phyloP scores from a whole-genome alignment of 2,797 vertebrate genomes.

The Xenops minutus region DNA sequence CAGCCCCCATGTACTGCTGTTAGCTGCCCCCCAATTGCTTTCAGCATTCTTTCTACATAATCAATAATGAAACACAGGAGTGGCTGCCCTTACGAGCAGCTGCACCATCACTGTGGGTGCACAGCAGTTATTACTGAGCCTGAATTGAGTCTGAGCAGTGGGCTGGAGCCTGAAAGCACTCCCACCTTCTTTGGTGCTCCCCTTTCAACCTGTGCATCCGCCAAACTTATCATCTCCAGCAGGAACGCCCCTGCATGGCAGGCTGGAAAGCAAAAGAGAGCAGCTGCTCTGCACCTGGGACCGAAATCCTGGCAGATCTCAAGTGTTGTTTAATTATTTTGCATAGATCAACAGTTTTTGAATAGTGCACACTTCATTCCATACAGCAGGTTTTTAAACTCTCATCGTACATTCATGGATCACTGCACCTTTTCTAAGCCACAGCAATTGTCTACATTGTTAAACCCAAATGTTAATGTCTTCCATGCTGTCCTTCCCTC shows the following conservation, averaged over 20 bases:
- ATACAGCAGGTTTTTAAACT: conserved; percentile 48
- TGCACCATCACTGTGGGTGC: neutral
- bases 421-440: conserved; percentile 38
- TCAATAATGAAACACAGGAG: neutral
- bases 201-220: neutral
- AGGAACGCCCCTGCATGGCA: neutral
- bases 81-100: neutral
- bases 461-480: conserved; percentile 49
- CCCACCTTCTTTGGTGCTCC: neutral
- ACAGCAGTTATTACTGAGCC: neutral
- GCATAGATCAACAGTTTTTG: conserved; percentile 56
- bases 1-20: neutral
- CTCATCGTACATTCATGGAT: conserved; percentile 45
- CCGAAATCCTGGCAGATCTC: conserved; percentile 15
- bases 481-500: conserved; percentile 35
- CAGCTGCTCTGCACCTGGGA: conserved; percentile 59
- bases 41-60: neutral
- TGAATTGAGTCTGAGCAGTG: neutral
- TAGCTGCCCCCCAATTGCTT: neutral
- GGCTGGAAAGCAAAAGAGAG: neutral
- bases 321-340: conserved; percentile 6
- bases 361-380: conserved; percentile 22
- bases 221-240: neutral
- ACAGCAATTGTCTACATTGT: conserved; percentile 36
- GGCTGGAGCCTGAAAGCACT: neutral